phyloP scores from a whole-genome alignment of 2,113 vertebrate genomes.

The Protobothrops flavoviridis region DNA sequence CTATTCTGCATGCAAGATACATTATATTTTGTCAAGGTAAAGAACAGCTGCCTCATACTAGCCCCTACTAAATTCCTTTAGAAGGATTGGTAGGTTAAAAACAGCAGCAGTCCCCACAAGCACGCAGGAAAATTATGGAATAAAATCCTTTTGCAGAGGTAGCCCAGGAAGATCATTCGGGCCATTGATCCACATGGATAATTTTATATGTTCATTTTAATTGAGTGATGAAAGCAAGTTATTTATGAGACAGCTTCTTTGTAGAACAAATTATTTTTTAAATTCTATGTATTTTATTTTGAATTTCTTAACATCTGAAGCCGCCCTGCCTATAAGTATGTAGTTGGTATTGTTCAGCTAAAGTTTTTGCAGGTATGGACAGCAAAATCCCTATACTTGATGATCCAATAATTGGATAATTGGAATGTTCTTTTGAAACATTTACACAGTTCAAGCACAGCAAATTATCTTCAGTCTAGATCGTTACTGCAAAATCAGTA shows the following conservation, averaged over 20 bases:
- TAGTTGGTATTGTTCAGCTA: neutral
- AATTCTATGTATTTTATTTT: neutral
- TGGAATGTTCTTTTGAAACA: neutral
- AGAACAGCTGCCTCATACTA: neutral
- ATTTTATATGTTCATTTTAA: neutral
- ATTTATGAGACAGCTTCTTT: neutral
- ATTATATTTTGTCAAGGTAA: neutral
- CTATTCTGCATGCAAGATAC: neutral
- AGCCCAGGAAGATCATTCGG: neutral
- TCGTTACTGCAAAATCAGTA: neutral
- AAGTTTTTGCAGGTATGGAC: neutral
- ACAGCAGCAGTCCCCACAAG: rapidly evolving
- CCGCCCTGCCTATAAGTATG: neutral
- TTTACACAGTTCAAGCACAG: neutral
- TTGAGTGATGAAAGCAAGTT: neutral
- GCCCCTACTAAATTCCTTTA: neutral
- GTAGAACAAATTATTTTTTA: neutral
- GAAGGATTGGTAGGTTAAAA: neutral
- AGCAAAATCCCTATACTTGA: neutral
- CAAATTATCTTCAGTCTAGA: neutral
- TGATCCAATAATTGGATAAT: neutral
- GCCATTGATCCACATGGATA: neutral
- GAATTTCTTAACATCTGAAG: neutral
- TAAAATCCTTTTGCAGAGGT: neutral
- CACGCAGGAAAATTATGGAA: neutral